Conservation (phyloP, 2,113 vertebrate species). For the Motacilla tschutschensis region DNA sequence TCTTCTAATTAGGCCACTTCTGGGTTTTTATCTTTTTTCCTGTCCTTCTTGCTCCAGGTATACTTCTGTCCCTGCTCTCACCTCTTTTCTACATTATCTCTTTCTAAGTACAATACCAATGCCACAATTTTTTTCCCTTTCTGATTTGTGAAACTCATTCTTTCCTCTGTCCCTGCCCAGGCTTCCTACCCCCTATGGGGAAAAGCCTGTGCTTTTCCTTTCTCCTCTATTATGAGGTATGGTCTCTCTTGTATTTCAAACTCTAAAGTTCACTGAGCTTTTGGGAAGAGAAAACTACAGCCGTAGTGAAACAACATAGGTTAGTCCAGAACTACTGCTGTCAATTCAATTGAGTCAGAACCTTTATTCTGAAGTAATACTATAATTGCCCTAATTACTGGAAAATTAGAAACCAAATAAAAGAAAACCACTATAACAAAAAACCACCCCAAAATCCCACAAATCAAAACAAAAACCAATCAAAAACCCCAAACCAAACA, state of each 20-base stretch:
- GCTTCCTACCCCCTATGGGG: conserved; percentile 71
- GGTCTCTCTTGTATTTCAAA: conserved; percentile 72
- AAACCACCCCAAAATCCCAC: neutral
- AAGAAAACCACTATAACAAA: neutral
- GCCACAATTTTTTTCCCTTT: conserved; percentile 48
- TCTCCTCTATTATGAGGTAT: conserved; percentile 71
- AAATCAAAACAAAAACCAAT: neutral
- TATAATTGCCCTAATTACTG: conserved; percentile 23
- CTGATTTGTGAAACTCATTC: conserved; percentile 75
- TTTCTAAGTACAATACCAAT: conserved; percentile 73
- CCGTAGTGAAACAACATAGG: conserved; percentile 67
- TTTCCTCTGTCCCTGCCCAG: conserved; percentile 75
- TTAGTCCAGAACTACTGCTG: conserved; percentile 58
- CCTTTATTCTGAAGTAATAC: conserved; percentile 14
- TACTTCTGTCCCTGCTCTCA: conserved; percentile 60
- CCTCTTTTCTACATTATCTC: conserved; percentile 65
- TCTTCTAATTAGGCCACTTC: conserved; percentile 72
- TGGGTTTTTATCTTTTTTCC: conserved; percentile 54
- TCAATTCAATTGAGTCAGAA: conserved; percentile 36
- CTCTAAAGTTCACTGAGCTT: conserved; percentile 71
- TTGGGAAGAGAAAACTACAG: conserved; percentile 64
- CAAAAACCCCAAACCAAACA: neutral
- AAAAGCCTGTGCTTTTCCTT: conserved; percentile 72
- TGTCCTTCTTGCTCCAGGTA: conserved; percentile 68
- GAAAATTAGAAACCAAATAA: neutral